phyloP scores from a whole-genome alignment of 2,888 invertebrate genomes.

The Proisotoma minuta region DNA sequence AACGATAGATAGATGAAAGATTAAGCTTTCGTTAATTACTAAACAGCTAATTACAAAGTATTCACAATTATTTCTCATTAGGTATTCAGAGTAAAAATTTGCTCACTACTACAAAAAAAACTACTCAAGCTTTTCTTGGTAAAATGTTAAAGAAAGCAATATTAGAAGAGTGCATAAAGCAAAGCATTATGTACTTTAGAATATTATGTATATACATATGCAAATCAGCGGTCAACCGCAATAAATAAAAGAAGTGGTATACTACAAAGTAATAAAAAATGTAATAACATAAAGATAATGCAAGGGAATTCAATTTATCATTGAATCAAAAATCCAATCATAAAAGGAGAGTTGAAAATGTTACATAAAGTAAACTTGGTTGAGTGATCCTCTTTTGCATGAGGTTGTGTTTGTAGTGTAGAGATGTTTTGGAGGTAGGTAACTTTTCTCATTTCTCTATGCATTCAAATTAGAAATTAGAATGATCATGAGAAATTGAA shows the following conservation, averaged over 20 bases:
- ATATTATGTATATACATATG: too few species aligned
- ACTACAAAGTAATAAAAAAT: not conserved
- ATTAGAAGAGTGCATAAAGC: too few species aligned
- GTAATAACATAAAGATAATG: not conserved
- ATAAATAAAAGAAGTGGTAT: too few species aligned
- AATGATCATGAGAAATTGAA: constrained; percentile 35
- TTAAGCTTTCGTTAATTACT: not conserved
- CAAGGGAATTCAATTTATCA: not conserved
- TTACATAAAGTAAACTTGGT: not conserved
- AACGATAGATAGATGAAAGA: not conserved
- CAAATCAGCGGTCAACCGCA: too few species aligned
- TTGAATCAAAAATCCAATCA: constrained; percentile 5
- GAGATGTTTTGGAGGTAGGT: too few species aligned
- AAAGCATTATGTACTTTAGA: too few species aligned
- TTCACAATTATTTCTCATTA: not conserved
- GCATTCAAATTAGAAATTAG: constrained; percentile 31
- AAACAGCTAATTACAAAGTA: constrained; percentile 1
- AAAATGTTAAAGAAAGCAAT: too few species aligned
- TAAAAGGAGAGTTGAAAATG: too few species aligned
- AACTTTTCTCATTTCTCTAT: constrained; percentile 16
- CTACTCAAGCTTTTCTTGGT: too few species aligned
- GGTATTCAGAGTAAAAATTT: not conserved
- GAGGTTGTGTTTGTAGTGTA: too few species aligned
- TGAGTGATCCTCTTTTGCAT: too few species aligned
- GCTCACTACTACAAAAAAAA: too few species aligned